Evolutionary conservation across 2,113 vertebrate genomes (phyloP).

Genomic region (Brevimyrus niger): DNA sequence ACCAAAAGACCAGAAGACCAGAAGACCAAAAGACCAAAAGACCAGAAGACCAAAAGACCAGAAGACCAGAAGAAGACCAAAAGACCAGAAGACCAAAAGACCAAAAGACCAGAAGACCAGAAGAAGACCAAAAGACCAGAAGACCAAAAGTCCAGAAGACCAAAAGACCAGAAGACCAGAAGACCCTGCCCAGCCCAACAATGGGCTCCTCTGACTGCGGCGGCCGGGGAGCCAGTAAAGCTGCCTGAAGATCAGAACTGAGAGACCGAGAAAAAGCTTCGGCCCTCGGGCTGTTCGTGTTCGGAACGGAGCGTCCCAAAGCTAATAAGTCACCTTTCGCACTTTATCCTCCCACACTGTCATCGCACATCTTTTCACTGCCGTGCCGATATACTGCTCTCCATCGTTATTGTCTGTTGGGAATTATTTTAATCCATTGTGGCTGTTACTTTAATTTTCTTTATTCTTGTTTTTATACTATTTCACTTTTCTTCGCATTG

Average conservation of each 20-base stretch:
- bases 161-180: too few relatives aligned
- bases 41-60: too few relatives aligned
- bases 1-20: too few relatives aligned
- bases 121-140: too few relatives aligned
- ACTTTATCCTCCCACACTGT: not conserved
- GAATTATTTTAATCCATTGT: not conserved
- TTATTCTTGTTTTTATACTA: not conserved
- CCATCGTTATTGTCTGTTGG: not conserved
- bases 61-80: too few relatives aligned
- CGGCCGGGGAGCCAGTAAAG: not conserved
- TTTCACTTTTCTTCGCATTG: not conserved
- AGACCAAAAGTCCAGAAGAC: too few relatives aligned
- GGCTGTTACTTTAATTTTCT: not conserved
- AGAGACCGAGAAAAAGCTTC: not conserved
- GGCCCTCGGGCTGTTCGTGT: not conserved
- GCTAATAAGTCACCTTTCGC: not conserved
- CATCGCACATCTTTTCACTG: not conserved
- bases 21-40: too few relatives aligned
- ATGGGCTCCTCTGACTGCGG: too few relatives aligned
- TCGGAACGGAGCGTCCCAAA: not conserved
- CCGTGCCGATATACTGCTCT: not conserved
- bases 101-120: too few relatives aligned
- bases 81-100: too few relatives aligned
- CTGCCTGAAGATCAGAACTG: not conserved
- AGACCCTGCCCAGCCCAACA: too few relatives aligned